Evolutionary conservation across 2,113 vertebrate species (phyloP), one percentile per base, ranked within the genome.

Genomic region (Calypte anna): DNA sequence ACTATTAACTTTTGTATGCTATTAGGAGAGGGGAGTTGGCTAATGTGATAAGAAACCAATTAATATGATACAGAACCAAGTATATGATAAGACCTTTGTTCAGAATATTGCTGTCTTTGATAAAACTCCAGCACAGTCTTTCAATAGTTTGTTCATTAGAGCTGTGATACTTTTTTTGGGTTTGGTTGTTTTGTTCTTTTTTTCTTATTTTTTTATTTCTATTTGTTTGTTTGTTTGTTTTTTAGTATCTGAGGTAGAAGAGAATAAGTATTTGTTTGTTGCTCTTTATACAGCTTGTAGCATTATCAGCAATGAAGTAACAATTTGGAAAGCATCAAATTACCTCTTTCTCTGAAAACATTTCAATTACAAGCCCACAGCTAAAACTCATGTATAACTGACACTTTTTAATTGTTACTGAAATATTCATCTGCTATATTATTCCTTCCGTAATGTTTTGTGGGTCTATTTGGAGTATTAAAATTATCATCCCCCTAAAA

Each of bases 1-100:
- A 89, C 88, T 96, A 85, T 67, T 95, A 75, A 68, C 50, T 96
- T 96, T 94, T 51, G 58, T 86, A 64, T 70, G 67, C 61, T 88
- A 82, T 81, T 92, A 96, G 43, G 59, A 93, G 44, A 95, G 50
- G 68, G 53, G 82, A 95, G 88, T 96, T 97, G 66, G 62, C 43
- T 95, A 90, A 90, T 90, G 40, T 96, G 97, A 97, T 98, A 98
- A 97, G 96, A 96, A 97, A 94, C 76, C 90, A 98, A 97, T 98
- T 97, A 97, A 84, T 82, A 82, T 92, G 67, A 85, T 84, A 80
- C 66, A 88, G 90, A 92, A 94, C 87, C 36, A 94, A 96, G 79
- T 91, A 57, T 92, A 88, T 73, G 93, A 97, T 97, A 97, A 97
- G 76, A 76, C 77, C 93, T 95, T 96, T 97, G 82, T 96, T 95